These are phyloP conservation scores for Lasaia peninsularis DNA, from an alignment of 1,140 invertebrate genomes.

Conservation along the genomic window DNA sequence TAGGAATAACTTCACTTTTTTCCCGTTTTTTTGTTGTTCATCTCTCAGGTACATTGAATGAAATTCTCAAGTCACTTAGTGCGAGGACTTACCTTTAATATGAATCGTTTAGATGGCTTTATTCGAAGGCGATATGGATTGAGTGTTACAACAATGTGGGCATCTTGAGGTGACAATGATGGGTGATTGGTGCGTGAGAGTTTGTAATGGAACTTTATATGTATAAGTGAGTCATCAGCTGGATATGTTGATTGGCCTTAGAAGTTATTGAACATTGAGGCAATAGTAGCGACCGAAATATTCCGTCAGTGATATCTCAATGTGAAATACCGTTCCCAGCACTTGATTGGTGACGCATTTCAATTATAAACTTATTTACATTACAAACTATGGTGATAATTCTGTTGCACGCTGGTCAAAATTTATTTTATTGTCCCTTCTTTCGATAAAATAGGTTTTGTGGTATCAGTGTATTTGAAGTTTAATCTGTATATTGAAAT, in stretches of 20 bases:
- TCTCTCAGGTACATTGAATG: constrained; percentile 63
- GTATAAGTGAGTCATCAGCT: constrained; percentile 48
- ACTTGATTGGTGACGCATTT: background rate
- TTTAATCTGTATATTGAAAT: too few species aligned
- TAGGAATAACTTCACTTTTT: constrained; percentile 54
- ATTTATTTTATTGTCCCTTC: background rate
- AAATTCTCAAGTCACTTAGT: constrained; percentile 65
- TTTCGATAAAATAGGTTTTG: background rate
- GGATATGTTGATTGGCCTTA: constrained; percentile 56
- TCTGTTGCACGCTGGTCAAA: too few species aligned
- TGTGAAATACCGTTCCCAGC: background rate
- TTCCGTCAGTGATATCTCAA: background rate
- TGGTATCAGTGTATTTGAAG: too few species aligned
- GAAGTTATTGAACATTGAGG: constrained; percentile 4
- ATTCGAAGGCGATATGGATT: constrained; percentile 44
- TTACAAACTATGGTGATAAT: constrained; percentile 4
- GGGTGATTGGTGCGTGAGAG: constrained; percentile 64
- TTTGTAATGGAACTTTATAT: constrained; percentile 57
- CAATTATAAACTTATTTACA: background rate
- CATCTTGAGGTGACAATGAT: constrained; percentile 64
- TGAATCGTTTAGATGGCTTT: constrained; percentile 59
- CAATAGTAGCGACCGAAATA: background rate
- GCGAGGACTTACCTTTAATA: constrained; percentile 63
- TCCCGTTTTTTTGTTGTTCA: constrained; percentile 48
- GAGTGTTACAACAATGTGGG: constrained; percentile 39